Evolutionary conservation across 2,888 invertebrate genomes (phyloP).

Genomic region (Ernsta delagoae): DNA sequence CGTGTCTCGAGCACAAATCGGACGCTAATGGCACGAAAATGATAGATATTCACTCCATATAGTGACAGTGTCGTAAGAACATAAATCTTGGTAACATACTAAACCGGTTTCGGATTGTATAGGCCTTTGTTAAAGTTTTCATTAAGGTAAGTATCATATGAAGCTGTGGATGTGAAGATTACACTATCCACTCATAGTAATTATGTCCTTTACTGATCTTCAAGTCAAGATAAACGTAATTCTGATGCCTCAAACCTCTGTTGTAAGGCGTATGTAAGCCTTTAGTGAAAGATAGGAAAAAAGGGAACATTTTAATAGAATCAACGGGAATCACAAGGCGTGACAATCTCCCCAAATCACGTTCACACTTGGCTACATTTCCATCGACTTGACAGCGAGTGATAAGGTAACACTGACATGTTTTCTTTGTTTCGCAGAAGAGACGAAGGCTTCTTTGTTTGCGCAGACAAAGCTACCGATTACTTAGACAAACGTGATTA

Average conservation of each 20-base stretch:
- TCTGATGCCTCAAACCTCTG: too few species aligned
- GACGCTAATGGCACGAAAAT: constrained; percentile 7
- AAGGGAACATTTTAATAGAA: too few species aligned
- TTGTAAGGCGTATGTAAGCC: too few species aligned
- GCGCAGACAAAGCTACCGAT: constrained; percentile 27
- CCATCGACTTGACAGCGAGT: constrained; percentile 2
- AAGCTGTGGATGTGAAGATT: too few species aligned
- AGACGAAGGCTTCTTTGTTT: constrained; percentile 23
- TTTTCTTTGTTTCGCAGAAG: constrained; percentile 14
- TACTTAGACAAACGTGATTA: constrained; percentile 32
- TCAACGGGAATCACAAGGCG: not conserved
- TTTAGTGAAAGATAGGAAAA: too few species aligned
- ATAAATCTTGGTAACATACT: constrained; percentile 2
- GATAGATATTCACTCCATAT: not conserved
- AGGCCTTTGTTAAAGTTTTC: not conserved
- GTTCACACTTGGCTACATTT: constrained; percentile 8
- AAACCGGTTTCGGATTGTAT: not conserved
- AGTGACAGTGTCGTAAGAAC: not conserved
- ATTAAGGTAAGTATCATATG: not conserved
- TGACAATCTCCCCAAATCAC: constrained; percentile 1
- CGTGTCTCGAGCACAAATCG: not conserved
- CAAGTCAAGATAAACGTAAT: too few species aligned
- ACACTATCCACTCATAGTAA: not conserved
- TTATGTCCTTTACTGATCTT: not conserved
- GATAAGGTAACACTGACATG: constrained; percentile 1